A percentile compares a stretch with the other conserved stretches of the same genome.
Conservation (phyloP, 2,888 invertebrate species). For the Argyra leucocephala region DNA sequence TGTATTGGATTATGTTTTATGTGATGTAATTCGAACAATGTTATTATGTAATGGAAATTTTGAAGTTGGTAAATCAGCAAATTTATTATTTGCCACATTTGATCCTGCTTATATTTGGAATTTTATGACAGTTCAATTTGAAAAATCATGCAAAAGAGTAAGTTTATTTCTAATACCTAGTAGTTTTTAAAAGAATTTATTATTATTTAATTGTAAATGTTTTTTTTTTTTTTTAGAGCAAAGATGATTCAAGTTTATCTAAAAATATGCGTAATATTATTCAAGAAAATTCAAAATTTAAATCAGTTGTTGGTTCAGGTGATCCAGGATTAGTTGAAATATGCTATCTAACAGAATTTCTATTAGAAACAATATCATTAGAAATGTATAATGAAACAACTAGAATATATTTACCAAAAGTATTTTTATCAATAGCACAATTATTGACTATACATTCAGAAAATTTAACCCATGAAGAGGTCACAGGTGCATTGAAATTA, state of each 20-base stretch:
- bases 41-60: constrained; percentile 49
- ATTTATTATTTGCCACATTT: constrained; percentile 70
- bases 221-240: constrained; percentile 28
- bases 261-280: constrained; percentile 22
- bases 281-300: constrained; percentile 31
- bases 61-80: constrained; percentile 74
- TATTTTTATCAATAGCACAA: constrained; percentile 57
- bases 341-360: constrained; percentile 62
- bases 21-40: constrained; percentile 63
- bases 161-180: no score
- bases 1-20: constrained; percentile 65
- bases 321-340: constrained; percentile 58
- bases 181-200: not conserved
- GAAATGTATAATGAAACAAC: constrained; percentile 70
- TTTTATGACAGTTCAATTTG: constrained; percentile 58
- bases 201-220: constrained; percentile 21
- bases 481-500: constrained; percentile 55
- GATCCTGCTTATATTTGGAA: constrained; percentile 82
- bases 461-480: constrained; percentile 45
- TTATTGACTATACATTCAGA: constrained; percentile 51
- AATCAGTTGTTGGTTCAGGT: constrained; percentile 51
- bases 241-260: constrained; percentile 23
- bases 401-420: constrained; percentile 65
- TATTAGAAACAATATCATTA: constrained; percentile 63
- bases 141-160: constrained; percentile 47